Base-by-base conservation (phyloP, 1,140 invertebrate genomes). In the Wasmannia auropunctata region DNA sequence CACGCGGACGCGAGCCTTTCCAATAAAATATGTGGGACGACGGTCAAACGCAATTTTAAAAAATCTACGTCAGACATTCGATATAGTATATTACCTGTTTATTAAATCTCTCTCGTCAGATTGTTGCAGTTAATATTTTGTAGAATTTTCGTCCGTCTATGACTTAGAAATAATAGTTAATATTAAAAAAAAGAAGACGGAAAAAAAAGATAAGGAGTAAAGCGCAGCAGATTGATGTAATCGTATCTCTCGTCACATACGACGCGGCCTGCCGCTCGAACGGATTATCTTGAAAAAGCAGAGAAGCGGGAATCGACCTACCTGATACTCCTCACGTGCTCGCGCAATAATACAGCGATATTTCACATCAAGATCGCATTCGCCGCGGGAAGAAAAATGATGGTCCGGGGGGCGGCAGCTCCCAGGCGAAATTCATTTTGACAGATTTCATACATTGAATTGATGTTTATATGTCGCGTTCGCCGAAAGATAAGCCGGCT, bases 391-490 rank as follows among this genome's bases (percentile, higher is more conserved):
- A 95, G 94, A 95, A 95, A 95, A 94, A 95, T 95, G 94, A 93
- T 92, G 89, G 93, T 92, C 88, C 88, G n/a, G 90, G 89, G 28
- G 83, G 85, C 91, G 72, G 89, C 87, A 91, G 76, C 91, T 94
- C 92, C 93, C 92, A 91, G 86, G 91, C 91, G 93, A 94, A 94
- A 95, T 95, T 95, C 94, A 94, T 95, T 95, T 95, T 95, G 94
- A 95, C 94, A 95, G 94, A 95, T 95, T 95, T 95, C 94, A 92
- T 95, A 95, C 94, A 95, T 95, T 94, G 94, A 95, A 95, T 95
- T 95, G 94, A 95, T 95, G 94, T 93, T 94, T 94, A 92, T 93
- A 91, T 88, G 93, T 94, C 92, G 93, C 90, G 92, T 91, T 93
- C 91, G 91, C 91, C 92, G 92, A 91, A 92, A 93, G 92, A 93